These are phyloP conservation scores for Poecilia wingei DNA, from an alignment of 2,797 vertebrate genomes.

Conservation along the genomic window DNA sequence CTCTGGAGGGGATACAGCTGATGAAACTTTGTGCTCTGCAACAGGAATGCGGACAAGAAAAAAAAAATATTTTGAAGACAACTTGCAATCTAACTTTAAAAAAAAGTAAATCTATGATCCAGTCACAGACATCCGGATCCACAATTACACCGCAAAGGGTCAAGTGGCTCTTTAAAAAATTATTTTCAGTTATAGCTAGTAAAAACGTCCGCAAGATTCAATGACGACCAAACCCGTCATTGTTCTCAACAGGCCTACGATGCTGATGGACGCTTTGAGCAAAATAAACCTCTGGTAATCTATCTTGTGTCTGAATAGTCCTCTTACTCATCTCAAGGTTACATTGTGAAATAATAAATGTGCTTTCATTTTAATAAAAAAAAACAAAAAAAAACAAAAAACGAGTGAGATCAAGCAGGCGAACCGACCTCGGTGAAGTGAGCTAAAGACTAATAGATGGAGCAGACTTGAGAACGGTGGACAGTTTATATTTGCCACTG, in stretches of 20 bases:
- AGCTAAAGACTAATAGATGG: background rate
- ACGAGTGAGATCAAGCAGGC: background rate
- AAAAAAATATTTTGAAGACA: background rate
- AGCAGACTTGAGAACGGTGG: background rate
- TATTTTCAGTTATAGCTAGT: no score
- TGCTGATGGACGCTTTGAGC: background rate
- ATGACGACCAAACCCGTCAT: background rate
- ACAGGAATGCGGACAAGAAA: constrained; percentile 11
- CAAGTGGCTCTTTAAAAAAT: background rate
- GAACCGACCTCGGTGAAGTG: background rate
- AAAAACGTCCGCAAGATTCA: background rate
- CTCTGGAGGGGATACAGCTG: constrained; percentile 43
- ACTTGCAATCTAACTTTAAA: background rate
- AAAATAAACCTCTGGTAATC: background rate
- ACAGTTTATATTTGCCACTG: background rate
- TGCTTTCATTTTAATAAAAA: background rate
- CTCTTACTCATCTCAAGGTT: constrained; percentile 4
- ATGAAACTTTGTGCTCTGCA: constrained; percentile 22
- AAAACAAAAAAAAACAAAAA: background rate
- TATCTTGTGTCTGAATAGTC: background rate
- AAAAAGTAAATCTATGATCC: background rate
- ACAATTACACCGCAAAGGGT: background rate
- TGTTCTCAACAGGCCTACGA: background rate
- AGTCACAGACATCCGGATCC: background rate
- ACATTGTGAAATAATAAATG: background rate